Evolutionary conservation across 2,888 invertebrate species (phyloP).

Genomic region (Allacma fusca): DNA sequence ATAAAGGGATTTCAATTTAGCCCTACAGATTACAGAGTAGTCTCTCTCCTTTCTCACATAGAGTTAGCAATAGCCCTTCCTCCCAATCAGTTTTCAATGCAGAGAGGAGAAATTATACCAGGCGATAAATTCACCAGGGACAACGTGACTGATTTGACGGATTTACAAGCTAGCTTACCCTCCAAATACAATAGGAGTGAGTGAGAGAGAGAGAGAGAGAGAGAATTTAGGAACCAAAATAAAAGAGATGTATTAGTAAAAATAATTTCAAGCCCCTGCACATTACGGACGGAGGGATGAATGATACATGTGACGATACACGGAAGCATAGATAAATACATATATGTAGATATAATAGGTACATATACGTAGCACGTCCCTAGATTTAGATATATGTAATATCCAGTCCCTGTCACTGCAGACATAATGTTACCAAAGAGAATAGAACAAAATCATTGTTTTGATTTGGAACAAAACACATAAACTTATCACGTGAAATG

Average conservation of each 20-base stretch:
- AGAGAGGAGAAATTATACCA: constrained; percentile 17
- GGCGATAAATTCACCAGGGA: constrained; percentile 39
- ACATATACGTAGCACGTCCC: too few species aligned
- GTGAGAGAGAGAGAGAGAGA: background rate
- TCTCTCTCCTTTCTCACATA: constrained; percentile 4
- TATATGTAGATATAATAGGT: background rate
- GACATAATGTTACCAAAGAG: background rate
- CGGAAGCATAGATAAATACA: background rate
- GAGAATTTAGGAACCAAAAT: background rate
- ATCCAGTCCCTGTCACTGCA: background rate
- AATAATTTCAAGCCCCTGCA: constrained; percentile 10
- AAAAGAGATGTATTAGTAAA: constrained; percentile 5
- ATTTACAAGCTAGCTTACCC: constrained; percentile 18
- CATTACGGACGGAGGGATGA: background rate
- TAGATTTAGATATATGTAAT: too few species aligned
- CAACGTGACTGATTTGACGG: constrained; percentile 36
- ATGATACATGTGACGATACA: background rate
- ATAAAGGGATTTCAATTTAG: constrained; percentile 41
- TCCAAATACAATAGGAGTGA: constrained; percentile 1
- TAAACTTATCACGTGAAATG: background rate
- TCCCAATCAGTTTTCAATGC: constrained; percentile 37
- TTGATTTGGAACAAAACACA: constrained; percentile 20
- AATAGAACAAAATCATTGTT: constrained; percentile 22
- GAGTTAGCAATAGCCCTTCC: background rate
- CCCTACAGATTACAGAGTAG: constrained; percentile 25